Base-by-base conservation (phyloP, 2,797 vertebrate genomes). In the Xyrichtys novacula region DNA sequence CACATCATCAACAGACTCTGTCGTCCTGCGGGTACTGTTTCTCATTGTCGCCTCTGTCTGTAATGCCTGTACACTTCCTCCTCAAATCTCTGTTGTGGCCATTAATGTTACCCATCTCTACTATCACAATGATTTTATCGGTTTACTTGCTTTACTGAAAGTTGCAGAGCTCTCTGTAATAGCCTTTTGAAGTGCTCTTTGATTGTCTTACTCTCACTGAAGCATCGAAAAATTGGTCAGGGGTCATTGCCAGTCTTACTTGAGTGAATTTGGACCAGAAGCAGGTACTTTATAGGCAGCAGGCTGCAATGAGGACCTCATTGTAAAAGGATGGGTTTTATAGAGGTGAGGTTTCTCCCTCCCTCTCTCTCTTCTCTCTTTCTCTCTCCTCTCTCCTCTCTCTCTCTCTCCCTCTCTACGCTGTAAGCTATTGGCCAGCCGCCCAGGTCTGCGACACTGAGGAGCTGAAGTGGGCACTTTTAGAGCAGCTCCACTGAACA, bases 401-500 rank as follows among this genome's bases (percentile, higher is more conserved):
- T 39, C 53, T 65, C 39, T 59, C 39, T 23, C 65, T 36, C 29
- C 42, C 56, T 43, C 70, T 54, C 65, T 28, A 29, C 62, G 69
- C 67, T 85, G 77, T 85, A 85, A 88, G 77, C 80, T 63, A 32
- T 67, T 92, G 88, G 88, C 92, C 49, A 31, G 5, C 11, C 46
- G 90, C 90, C 88, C 83, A 63, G 80, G 78, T 73, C 81, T 81
- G 80, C 65, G 60, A 88, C 85, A 83, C 79, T 14, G 59, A 69
- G 65, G 53, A 90, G 87, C 89, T 93, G 86, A 90, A 91, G 88
- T 89, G 86, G 82, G 83, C 82, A 85, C 82, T 92, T 91, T 91
- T 81, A 84, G 77, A 87, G 73, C 77, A 60, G 82, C 88, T 82
- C 60, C 69, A 70, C 63, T 85, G 80, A 88, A 71, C 87, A 83